Evolutionary conservation across 1,140 invertebrate species (phyloP), one percentile per base, ranked within the genome.

Genomic region (Vanessa atalanta): DNA sequence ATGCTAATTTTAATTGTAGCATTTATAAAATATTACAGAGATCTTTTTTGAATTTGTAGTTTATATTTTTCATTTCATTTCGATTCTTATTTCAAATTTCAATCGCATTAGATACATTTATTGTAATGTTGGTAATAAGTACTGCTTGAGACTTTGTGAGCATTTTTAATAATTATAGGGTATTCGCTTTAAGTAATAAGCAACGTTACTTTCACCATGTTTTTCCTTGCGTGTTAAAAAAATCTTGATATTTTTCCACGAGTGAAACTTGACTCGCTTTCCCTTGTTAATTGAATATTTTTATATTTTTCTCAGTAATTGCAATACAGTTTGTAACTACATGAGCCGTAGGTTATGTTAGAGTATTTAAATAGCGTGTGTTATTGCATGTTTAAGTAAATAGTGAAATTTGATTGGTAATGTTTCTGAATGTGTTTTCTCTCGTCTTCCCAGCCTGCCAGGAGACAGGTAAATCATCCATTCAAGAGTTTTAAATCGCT

Each of bases 361-460:
- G 78, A 79, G 75, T 81, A 79, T 67, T 72, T 70, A 63, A 37
- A 74, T 67, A 70, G 73, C 79, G 81, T 82, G 74, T 75, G 77
- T 88, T 83, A 82, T 74, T 76, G 73, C 73, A 72, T 81, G 76
- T 67, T 82, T 78, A 79, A 76, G 83, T 90, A 82, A 79, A 81
- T 87, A 86, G 84, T 86, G 72, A 87, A 87, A 88, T 84, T 87
- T 75, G 84, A 84, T 83, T 84, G 82, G 88, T 90, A 87, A 87
- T 89, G 88, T 89, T 89, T 92, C 90, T 92, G 90, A 92, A 92
- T 92, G 90, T 92, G 87, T 90, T 86, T 88, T 90, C 87, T 91
- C 86, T 92, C 81, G 83, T 92, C 88, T 92, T 90, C 75, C 75
- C 90, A 92, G 90, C 90, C 88, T 92, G 90, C 90, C 90, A 92